These are phyloP conservation scores for Carposina sasakii DNA, from an alignment of 1,140 invertebrate genomes.

Conservation along the genomic window DNA sequence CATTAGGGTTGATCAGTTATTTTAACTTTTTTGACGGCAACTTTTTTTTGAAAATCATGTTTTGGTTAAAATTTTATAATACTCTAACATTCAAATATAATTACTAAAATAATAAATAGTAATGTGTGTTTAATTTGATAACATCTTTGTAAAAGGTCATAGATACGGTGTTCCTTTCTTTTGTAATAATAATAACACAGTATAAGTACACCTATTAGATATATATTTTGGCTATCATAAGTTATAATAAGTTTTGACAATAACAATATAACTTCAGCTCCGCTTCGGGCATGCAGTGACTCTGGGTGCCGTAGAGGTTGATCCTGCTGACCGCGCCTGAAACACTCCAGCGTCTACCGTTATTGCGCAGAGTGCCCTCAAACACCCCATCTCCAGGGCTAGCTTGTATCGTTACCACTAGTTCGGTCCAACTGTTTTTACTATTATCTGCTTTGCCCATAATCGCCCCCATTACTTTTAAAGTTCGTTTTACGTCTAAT, in stretches of 20 bases:
- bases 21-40: too few species aligned
- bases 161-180: too few species aligned
- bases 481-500: conserved; percentile 67
- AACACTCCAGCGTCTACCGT: conserved; percentile 43
- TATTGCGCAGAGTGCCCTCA: conserved; percentile 77
- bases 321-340: conserved; percentile 80
- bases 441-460: conserved; percentile 17
- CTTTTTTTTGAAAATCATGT: too few species aligned
- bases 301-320: conserved; percentile 83
- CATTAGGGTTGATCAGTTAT: too few species aligned
- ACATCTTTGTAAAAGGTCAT: too few species aligned
- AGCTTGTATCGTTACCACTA: conserved; percentile 73
- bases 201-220: too few species aligned
- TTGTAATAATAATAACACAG: too few species aligned
- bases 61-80: too few species aligned
- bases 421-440: conserved; percentile 69
- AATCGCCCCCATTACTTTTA: conserved; percentile 52
- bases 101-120: too few species aligned
- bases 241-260: conserved; percentile 66
- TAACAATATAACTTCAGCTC: conserved; percentile 83
- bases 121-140: too few species aligned
- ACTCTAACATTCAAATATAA: too few species aligned
- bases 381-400: conserved; percentile 79
- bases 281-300: conserved; percentile 80
- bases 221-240: too few species aligned